Evolutionary conservation across 2,797 vertebrate genomes (phyloP).

Genomic region (Neomorphus geoffroyi): DNA sequence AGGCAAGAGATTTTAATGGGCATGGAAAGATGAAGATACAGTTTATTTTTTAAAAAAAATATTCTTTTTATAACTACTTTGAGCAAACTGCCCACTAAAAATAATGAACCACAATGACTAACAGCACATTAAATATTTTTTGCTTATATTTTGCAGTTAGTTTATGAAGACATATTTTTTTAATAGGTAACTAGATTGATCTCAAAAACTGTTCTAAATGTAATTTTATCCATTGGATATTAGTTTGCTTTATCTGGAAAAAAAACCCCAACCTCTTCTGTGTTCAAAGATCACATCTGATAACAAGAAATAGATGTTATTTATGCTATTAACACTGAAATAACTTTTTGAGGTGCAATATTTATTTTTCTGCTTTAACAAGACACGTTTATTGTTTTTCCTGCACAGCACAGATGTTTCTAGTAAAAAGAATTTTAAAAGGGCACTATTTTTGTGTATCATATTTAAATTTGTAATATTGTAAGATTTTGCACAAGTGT

Average conservation of each 20-base stretch:
- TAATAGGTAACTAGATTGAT: conserved; percentile 21
- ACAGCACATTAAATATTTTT: conserved; percentile 4
- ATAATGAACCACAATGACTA: conserved; percentile 4
- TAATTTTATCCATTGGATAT: conserved; percentile 3
- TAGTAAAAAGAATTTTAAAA: conserved; percentile 68
- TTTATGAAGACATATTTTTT: conserved; percentile 20
- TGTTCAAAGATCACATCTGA: conserved; percentile 34
- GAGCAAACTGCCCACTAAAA: conserved; percentile 25
- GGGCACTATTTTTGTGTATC: conserved; percentile 79
- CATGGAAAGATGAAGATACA: background rate
- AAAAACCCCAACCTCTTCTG: background rate
- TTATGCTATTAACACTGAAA: conserved; percentile 57
- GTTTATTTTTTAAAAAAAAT: background rate
- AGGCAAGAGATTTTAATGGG: background rate
- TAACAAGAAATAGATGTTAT: conserved; percentile 34
- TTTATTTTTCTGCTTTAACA: conserved; percentile 78
- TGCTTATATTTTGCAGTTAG: conserved; percentile 23
- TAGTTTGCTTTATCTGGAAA: conserved; percentile 20
- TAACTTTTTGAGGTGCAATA: conserved; percentile 80
- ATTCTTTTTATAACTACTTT: conserved; percentile 23
- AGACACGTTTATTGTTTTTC: conserved; percentile 57
- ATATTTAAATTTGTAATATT: conserved; percentile 73
- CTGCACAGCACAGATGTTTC: conserved; percentile 77
- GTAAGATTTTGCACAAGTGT: conserved; percentile 83
- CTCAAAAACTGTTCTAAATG: conserved; percentile 5